Evolutionary conservation across 2,888 invertebrate genomes (phyloP).

Genomic region (Myathropa florea): DNA sequence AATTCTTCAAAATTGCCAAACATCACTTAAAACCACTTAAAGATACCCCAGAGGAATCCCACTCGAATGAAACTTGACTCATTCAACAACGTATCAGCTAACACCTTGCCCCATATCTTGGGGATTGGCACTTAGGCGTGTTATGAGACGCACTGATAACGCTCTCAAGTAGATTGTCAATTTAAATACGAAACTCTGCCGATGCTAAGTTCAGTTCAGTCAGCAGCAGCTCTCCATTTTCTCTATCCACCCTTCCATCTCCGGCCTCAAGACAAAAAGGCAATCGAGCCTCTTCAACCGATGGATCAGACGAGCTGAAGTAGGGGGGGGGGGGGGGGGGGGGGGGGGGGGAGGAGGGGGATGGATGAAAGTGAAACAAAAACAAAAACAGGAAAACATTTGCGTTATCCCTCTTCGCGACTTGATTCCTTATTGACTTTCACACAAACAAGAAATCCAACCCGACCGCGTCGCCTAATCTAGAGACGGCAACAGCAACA

Average conservation of each 20-base stretch:
- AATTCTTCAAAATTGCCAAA: constrained; percentile 56
- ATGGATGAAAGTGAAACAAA: constrained; percentile 39
- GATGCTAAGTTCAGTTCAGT: neutral
- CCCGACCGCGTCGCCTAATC: constrained; percentile 3
- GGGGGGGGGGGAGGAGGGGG: neutral
- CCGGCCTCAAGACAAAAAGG: constrained; percentile 33
- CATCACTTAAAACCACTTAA: constrained; percentile 63
- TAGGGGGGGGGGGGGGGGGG: neutral
- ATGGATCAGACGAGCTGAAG: neutral
- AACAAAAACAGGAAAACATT: constrained; percentile 49
- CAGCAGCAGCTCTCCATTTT: neutral
- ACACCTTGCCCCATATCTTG: constrained; percentile 46
- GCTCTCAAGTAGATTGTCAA: constrained; percentile 69
- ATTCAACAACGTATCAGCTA: constrained; percentile 52
- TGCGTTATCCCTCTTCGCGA: constrained; percentile 62
- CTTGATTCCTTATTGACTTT: constrained; percentile 61
- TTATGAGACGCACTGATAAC: constrained; percentile 70
- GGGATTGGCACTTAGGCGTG: constrained; percentile 54
- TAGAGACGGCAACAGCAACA: neutral
- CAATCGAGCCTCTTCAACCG: constrained; percentile 32
- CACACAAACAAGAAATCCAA: constrained; percentile 26
- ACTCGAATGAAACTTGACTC: constrained; percentile 25
- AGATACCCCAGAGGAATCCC: constrained; percentile 43
- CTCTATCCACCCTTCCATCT: neutral
- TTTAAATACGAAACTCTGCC: constrained; percentile 47